Evolutionary conservation across 2,113 vertebrate genomes (phyloP), one percentile per base, ranked within the genome.

Genomic region (Leucosticte australis): DNA sequence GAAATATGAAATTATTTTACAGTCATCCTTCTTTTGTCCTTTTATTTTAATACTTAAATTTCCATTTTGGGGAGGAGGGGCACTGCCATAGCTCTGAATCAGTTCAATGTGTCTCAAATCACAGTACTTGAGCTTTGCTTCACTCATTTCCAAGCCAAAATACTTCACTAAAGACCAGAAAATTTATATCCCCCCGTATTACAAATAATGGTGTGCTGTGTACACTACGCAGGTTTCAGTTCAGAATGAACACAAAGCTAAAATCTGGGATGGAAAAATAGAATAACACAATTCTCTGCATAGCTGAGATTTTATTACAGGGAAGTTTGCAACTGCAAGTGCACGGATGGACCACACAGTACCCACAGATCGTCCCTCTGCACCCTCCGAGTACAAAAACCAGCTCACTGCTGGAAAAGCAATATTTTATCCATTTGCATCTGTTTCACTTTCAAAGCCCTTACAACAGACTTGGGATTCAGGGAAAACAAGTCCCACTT

Each of bases 31-130:
- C 95, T 96, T 96, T 95, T 97, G 91, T 95, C 88, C 93, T 94
- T 78, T 94, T 81, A 93, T 96, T 96, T 95, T 96, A 97, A 96
- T 78, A 90, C 77, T 95, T 90, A 56, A 79, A 96, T 96, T 96
- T 92, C 90, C 92, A 90, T 81, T 97, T 94, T 95, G 74, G 37
- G 88, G 68, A 94, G 88, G 88, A 88, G 39, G 79, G 88, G 87
- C 7, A 3, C 46, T 77, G 60, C 88, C 67, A 22, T 79, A 60
- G 83, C 35, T 59, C 90, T 75, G 59, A 94, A 97, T 95, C 88
- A 92, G 84, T 93, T 97, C 92, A 96, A 74, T 94, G 94, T 97
- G 92, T 93, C 91, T 91, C 91, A 65, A 80, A 92, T 93, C 78
- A 30, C 65, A 81, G 73, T 31, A 63, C 41, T 67, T 83, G 21